Conservation (phyloP, 2,888 invertebrate genomes). For the Steinernema carpocapsae region DNA sequence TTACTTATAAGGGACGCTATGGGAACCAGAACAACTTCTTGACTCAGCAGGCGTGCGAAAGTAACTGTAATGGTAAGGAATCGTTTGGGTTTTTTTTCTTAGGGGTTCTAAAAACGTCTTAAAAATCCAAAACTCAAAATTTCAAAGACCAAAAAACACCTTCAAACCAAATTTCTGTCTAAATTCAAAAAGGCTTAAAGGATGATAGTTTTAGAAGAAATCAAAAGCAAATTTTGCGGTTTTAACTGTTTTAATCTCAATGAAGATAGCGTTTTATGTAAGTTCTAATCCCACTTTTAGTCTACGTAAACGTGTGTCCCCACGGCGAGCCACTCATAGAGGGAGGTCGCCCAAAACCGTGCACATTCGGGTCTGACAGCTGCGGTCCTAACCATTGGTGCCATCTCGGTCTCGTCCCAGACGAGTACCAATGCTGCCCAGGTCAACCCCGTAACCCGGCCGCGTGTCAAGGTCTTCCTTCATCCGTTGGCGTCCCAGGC, state of each 20-base stretch:
- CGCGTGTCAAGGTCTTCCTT: slow-evolving; percentile 58
- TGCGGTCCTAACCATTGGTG: slow-evolving; percentile 63
- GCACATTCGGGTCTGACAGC: slow-evolving; percentile 58
- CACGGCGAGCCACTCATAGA: slow-evolving; percentile 58
- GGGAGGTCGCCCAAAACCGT: slow-evolving; percentile 54
- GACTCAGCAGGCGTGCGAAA: slow-evolving; percentile 41
- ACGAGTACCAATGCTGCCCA: slow-evolving; percentile 64
- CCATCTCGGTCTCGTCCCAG: slow-evolving; percentile 61
- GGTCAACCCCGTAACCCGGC: slow-evolving; percentile 58
- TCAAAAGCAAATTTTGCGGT: not conserved
- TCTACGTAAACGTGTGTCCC: slow-evolving; percentile 64
- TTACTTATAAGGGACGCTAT: slow-evolving; percentile 42
- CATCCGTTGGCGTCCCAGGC: slow-evolving; percentile 47
- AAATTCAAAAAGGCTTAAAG: too few relatives aligned
- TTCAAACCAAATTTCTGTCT: too few relatives aligned
- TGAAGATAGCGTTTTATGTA: too few relatives aligned
- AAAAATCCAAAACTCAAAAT: too few relatives aligned
- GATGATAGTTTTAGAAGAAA: too few relatives aligned
- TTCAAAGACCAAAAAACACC: not conserved
- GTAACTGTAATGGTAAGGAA: slow-evolving; percentile 39
- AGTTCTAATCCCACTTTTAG: slow-evolving; percentile 44
- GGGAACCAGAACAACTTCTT: slow-evolving; percentile 52
- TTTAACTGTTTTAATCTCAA: too few relatives aligned
- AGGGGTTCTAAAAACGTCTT: too few relatives aligned
- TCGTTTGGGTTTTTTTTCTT: slow-evolving; percentile 29